Evolutionary conservation across 2,113 vertebrate genomes (phyloP).

Genomic region (Pedetes capensis): DNA sequence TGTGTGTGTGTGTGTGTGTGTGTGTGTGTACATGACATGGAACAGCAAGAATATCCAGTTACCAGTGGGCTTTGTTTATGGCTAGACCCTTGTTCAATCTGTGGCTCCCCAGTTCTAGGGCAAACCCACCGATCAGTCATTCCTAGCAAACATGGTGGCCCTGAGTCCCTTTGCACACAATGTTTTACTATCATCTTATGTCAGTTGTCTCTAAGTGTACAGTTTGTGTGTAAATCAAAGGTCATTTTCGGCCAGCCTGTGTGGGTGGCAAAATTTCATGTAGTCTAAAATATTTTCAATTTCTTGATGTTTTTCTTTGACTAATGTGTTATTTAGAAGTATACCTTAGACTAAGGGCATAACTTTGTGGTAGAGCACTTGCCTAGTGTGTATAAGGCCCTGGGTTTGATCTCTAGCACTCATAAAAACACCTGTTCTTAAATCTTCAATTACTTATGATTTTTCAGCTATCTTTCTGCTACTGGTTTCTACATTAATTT

Average conservation of each 20-base stretch:
- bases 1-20: background rate
- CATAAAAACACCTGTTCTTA: background rate
- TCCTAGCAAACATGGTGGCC: background rate
- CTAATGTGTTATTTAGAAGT: too few species aligned
- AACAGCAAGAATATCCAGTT: background rate
- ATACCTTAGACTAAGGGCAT: too few species aligned
- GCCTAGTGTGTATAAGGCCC: background rate
- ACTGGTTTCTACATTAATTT: background rate
- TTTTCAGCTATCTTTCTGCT: background rate
- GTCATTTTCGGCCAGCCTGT: background rate
- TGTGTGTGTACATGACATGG: background rate
- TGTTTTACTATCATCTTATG: background rate
- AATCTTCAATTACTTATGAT: background rate
- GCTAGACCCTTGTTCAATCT: too few species aligned
- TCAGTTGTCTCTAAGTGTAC: background rate
- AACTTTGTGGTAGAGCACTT: background rate
- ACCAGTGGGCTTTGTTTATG: background rate
- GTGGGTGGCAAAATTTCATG: background rate
- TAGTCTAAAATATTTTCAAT: too few species aligned
- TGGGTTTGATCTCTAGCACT: background rate
- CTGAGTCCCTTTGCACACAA: background rate
- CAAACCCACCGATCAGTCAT: background rate
- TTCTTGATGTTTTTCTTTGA: too few species aligned
- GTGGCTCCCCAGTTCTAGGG: background rate
- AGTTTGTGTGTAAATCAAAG: background rate